Evolutionary conservation across 2,113 vertebrate species (phyloP).

Genomic region (Sigmodon hispidus): DNA sequence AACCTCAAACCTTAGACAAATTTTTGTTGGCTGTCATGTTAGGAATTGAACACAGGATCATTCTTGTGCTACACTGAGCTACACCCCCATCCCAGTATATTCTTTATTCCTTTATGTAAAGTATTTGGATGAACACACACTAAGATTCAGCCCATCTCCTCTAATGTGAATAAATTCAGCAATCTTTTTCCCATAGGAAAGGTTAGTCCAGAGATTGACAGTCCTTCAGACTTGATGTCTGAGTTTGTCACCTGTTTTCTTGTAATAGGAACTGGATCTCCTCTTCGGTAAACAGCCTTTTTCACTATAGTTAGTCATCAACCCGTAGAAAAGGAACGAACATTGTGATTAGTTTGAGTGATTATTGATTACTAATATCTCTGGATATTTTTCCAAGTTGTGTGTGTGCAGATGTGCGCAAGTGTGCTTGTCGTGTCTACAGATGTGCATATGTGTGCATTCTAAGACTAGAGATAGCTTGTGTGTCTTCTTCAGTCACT

Average conservation of each 20-base stretch:
- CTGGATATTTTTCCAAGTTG: neutral
- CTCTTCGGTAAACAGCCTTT: conserved; percentile 58
- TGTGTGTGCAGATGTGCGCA: rapidly evolving
- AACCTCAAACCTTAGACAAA: neutral
- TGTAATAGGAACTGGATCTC: conserved; percentile 36
- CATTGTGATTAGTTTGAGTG: conserved; percentile 36
- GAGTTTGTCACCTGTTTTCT: conserved; percentile 47
- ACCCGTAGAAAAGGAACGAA: conserved; percentile 14
- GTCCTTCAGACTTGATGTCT: conserved; percentile 30
- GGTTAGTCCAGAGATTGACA: neutral
- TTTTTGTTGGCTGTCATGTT: neutral
- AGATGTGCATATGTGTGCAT: neutral
- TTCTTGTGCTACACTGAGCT: neutral
- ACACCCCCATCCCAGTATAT: neutral
- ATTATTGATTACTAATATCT: neutral
- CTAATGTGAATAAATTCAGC: conserved; percentile 7
- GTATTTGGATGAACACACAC: neutral
- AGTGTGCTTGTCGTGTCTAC: rapidly evolving
- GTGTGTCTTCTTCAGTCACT: neutral
- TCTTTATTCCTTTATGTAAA: neutral
- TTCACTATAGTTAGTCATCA: conserved; percentile 22
- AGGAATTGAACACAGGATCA: neutral
- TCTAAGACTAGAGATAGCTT: neutral
- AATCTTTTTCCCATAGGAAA: neutral
- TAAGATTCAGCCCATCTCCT: neutral